Base-by-base conservation (phyloP, 2,113 vertebrate genomes). In the Trogon surrucura region DNA sequence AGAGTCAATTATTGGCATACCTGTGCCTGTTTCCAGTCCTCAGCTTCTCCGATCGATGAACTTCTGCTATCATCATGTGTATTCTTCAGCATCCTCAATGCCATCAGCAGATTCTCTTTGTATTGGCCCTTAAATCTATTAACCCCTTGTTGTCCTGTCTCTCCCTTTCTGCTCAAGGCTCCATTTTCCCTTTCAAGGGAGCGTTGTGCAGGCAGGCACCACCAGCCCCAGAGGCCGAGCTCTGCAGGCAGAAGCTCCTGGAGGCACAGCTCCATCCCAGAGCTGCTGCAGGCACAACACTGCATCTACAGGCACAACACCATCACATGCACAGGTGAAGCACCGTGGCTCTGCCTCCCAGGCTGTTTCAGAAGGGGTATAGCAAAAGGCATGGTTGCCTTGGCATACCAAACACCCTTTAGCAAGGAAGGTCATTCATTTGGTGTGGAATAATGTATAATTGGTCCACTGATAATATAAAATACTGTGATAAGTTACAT, bases 221-320 rank as follows among this genome's bases (percentile, higher is more conserved):
- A 3, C 13, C 32, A 38, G 47, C 13, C 78, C 21, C 25, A 48
- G 73, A 48, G 50, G 13, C 34, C 2, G 1, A 48, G 47, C 26
- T 58, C 18, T 32, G 45, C 56, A 19, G n/a, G 62, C 13, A 64
- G 61, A 80, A 44, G 67, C 27, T 7, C 25, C 78, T 67, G 36
- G 65, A 62, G 54, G 17, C 50, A 64, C 1, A 2, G 22, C 36
- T 83, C 29, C 3, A 0, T 15, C 57, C 45, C 56, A 50, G 62
- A 75, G n/a, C 50, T 53, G 61, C 60, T 25, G 50, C 0, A 34
- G 53, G 7, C 3, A 2, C 20, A 3, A 2, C 3, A 1, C 54
- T n/a, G n/a, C 2, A 4, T 48, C 54, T 0, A 0, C 36, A 34
- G 53, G 7, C 3, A 2, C 20, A 3, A 2, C 3, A 1, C 54